These are phyloP conservation scores for Steromphala cineraria DNA, from an alignment of 2,888 invertebrate species.

Conservation along the genomic window DNA sequence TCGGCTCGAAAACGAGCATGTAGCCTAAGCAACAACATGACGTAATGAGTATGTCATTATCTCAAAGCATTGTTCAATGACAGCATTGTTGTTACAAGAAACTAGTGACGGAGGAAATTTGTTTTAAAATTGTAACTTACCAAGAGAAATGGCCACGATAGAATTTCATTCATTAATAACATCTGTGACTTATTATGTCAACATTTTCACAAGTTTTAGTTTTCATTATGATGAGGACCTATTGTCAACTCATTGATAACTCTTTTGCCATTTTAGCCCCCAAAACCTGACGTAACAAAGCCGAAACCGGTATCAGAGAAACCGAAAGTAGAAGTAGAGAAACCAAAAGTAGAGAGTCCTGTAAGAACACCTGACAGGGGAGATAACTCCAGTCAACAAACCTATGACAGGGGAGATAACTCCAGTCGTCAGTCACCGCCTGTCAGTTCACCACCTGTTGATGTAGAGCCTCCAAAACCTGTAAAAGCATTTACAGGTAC, in stretches of 20 bases:
- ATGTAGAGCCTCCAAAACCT: background rate
- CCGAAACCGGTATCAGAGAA: constrained; percentile 7
- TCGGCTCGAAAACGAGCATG: no score
- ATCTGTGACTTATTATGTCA: no score
- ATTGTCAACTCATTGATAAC: no score
- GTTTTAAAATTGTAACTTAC: no score
- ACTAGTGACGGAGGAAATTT: no score
- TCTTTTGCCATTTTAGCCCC: background rate
- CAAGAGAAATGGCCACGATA: no score
- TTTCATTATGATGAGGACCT: no score
- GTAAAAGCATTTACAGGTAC: background rate
- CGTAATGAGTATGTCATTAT: no score
- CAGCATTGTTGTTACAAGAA: no score
- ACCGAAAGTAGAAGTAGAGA: constrained; percentile 17
- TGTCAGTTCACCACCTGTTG: background rate
- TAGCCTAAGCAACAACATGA: no score
- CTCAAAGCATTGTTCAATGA: no score
- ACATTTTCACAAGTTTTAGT: no score
- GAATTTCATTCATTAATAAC: background rate
- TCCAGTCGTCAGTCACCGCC: background rate
- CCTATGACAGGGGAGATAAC: background rate
- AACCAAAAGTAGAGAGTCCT: background rate
- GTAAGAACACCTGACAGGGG: background rate
- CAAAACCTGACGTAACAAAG: background rate
- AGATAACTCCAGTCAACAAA: background rate